Conservation (phyloP, 2,113 vertebrate genomes). For the Pelecanus crispus region DNA sequence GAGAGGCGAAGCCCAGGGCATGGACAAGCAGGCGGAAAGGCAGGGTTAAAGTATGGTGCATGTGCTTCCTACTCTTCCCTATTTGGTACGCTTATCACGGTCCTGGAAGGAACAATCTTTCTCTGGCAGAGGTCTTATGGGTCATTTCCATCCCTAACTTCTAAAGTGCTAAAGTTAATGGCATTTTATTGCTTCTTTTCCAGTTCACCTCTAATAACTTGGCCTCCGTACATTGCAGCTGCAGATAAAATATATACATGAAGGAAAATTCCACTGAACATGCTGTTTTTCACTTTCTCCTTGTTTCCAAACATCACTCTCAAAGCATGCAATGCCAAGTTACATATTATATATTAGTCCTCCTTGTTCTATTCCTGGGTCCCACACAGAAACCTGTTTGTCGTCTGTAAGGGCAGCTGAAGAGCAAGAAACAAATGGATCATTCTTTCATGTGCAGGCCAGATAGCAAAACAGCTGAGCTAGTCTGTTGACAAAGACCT, state of each 20-base stretch:
- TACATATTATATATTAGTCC: neutral
- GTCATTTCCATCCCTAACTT: neutral
- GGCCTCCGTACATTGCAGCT: neutral
- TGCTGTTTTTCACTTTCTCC: neutral
- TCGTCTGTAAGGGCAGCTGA: neutral
- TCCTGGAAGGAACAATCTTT: neutral
- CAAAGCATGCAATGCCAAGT: neutral
- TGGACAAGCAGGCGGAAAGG: neutral
- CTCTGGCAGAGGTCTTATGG: neutral
- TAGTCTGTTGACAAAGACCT: neutral
- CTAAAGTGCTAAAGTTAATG: neutral
- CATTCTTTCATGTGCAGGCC: neutral
- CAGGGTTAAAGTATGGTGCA: neutral
- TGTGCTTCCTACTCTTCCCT: neutral
- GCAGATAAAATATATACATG: neutral
- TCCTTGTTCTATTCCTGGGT: neutral
- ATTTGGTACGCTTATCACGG: neutral
- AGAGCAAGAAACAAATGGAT: neutral
- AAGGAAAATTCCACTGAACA: neutral
- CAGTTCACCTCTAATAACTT: constrained; percentile 16
- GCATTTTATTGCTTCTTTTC: constrained; percentile 51
- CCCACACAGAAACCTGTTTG: neutral
- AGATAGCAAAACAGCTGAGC: neutral
- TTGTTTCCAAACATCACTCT: neutral
- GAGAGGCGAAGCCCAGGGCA: neutral